Conservation (phyloP, 2,797 vertebrate species). For the Distichodus sexfasciatus region DNA sequence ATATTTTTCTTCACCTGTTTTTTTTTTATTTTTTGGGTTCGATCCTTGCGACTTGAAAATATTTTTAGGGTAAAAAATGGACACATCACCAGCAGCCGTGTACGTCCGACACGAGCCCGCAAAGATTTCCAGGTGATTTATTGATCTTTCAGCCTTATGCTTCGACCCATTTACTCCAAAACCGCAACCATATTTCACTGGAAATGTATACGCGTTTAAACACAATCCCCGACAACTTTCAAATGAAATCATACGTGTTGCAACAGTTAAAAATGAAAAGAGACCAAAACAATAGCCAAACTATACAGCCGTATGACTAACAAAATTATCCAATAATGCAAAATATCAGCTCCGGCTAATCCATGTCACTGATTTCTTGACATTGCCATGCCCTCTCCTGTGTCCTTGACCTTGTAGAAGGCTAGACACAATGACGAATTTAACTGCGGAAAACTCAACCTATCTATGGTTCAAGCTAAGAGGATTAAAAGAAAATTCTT, state of each 20-base stretch:
- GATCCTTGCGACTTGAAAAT: too few species aligned
- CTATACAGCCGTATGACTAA: too few species aligned
- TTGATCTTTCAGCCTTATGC: conserved; percentile 55
- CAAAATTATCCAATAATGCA: too few species aligned
- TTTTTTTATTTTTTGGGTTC: too few species aligned
- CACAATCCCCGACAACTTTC: conserved; percentile 37
- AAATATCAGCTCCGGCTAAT: too few species aligned
- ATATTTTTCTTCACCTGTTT: too few species aligned
- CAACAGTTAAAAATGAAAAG: background rate
- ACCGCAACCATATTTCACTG: conserved; percentile 62
- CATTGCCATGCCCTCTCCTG: too few species aligned
- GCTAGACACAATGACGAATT: background rate
- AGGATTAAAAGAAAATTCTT: too few species aligned
- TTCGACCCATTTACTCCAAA: conserved; percentile 62
- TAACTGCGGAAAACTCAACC: too few species aligned
- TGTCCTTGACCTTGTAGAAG: background rate
- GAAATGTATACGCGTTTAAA: conserved; percentile 40
- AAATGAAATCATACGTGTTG: conserved; percentile 28
- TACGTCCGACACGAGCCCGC: conserved; percentile 50
- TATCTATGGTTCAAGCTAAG: too few species aligned
- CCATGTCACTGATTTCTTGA: background rate
- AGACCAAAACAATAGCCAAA: background rate
- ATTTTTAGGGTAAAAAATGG: too few species aligned
- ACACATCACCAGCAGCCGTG: conserved; percentile 62
- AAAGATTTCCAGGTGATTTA: conserved; percentile 62